Evolutionary conservation across 2,888 invertebrate species (phyloP), one percentile per base, ranked within the genome.

Genomic region (Pyrochroa serraticornis): DNA sequence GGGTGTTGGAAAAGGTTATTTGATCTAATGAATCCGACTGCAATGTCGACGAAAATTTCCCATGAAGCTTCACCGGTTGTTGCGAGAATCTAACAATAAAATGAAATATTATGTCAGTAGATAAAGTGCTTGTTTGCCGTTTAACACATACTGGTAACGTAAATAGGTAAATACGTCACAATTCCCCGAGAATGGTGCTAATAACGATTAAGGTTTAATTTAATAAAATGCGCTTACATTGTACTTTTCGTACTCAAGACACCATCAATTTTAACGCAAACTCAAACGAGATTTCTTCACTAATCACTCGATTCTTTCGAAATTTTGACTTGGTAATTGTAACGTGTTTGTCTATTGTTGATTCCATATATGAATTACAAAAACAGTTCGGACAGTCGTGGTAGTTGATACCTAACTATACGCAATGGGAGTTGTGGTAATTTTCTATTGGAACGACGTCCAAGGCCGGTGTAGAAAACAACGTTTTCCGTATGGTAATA

Each of bases 101-200:
- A 45, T 32, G 47, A 43, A 22, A 51, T 46, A 39, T 55, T 48
- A 55, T 48, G 54, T 43, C 43, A 42, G 47, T 41, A 55, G 54
- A 55, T 55, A 55, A 47, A 55, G 42, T 48, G 48, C 48, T 55
- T 53, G 53, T 47, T 53, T 47, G 41, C 31, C 46, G 36, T 55
- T 55, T 55, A 55, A 48, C 54, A 55, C 54, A 43, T 48, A 43
- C n/a, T 13, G 12, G 43, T 55, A 37, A 55, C 47, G 54, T 55
- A 55, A 55, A 55, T 55, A 48, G 32, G 54, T 55, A 55, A 55
- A 41, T 53, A 46, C 48, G 54, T 55, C 48, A 55, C 37, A 22
- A 22, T 46, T 53, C 34, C 46, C 46, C 46, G 53, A 39, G 33
- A 45, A 36, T 35, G 43, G 7, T 50, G 43, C 43, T 50, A 22